These are phyloP conservation scores for Eupithecia inturbata DNA, from an alignment of 2,888 invertebrate genomes.

Conservation along the genomic window DNA sequence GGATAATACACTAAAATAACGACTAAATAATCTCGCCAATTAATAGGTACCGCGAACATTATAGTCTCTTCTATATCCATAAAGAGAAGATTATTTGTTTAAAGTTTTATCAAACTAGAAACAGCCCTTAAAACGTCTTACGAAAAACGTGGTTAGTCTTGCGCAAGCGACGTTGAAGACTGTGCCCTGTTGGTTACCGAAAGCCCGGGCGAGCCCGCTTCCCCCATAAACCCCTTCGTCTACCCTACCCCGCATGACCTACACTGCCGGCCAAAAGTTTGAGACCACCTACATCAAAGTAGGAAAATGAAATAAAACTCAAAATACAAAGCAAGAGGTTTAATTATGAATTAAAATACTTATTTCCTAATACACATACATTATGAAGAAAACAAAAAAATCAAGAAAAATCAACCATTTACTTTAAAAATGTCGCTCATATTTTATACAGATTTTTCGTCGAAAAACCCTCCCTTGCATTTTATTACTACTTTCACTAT, in stretches of 20 bases:
- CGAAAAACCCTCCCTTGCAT: no score
- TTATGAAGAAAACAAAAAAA: no score
- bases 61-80: neutral
- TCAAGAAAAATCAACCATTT: no score
- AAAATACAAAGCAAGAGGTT: no score
- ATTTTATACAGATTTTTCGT: no score
- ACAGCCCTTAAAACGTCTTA: neutral
- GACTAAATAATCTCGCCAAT: neutral
- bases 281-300: no score
- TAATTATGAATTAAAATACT: no score
- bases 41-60: neutral
- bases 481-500: no score
- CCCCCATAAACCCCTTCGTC: neutral
- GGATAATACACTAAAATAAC: neutral
- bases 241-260: neutral
- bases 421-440: no score
- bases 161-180: constrained; percentile 26
- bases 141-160: constrained; percentile 13
- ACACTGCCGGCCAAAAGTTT: no score
- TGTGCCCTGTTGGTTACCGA: constrained; percentile 15
- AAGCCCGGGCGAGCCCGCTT: neutral
- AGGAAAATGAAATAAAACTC: no score
- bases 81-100: neutral
- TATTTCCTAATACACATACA: no score
- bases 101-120: neutral